Conservation (phyloP, 1,140 invertebrate species). For the Drosophila obscura region DNA sequence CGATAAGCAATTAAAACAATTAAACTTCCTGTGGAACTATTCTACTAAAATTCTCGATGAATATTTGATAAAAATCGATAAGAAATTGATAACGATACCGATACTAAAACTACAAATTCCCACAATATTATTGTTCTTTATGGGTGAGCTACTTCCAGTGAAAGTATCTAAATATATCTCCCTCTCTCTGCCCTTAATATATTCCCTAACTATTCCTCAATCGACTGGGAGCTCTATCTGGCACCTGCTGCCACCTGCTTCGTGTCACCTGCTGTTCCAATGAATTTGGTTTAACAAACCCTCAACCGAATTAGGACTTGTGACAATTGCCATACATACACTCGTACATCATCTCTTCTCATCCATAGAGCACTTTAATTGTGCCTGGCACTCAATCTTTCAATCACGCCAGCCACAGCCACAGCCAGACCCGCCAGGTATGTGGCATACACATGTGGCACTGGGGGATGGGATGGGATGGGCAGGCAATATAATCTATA, state of each 20-base stretch:
- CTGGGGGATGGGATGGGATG: constrained; percentile 13
- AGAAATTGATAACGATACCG: too few species aligned
- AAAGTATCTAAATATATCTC: neutral
- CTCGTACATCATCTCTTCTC: constrained; percentile 15
- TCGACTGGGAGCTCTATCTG: constrained; percentile 3
- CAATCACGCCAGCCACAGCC: constrained; percentile 63
- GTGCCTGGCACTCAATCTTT: constrained; percentile 82
- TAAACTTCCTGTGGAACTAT: too few species aligned
- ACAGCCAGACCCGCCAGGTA: constrained; percentile 1
- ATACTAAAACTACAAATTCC: too few species aligned
- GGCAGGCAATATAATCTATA: constrained; percentile 75
- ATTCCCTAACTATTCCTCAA: constrained; percentile 6
- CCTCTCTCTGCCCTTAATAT: neutral
- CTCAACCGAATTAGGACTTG: constrained; percentile 70
- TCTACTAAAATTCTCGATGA: too few species aligned
- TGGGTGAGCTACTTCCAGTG: too few species aligned
- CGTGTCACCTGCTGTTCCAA: constrained; percentile 25
- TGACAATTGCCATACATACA: constrained; percentile 74
- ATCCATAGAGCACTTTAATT: constrained; percentile 74
- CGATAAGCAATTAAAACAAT: too few species aligned
- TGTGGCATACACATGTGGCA: constrained; percentile 58
- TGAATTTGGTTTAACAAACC: constrained; percentile 48
- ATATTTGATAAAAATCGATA: too few species aligned
- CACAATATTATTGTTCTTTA: too few species aligned
- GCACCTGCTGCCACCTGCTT: constrained; percentile 39